phyloP scores from a whole-genome alignment of 2,888 invertebrate species.

The Buathra laborator region DNA sequence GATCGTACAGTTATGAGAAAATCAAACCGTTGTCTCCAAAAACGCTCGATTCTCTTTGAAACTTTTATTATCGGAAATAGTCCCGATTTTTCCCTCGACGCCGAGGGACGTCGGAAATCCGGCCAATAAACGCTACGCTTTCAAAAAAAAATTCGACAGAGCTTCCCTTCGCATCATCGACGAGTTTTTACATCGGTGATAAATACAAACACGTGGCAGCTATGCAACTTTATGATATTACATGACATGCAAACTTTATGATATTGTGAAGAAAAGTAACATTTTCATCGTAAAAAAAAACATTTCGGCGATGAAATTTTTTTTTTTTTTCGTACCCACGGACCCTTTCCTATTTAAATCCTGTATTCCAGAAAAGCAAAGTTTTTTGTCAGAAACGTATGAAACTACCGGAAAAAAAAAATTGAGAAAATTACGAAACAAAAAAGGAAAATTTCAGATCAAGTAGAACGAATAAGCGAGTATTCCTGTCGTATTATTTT shows the following conservation, averaged over 20 bases:
- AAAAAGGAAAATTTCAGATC: too few relatives aligned
- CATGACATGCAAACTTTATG: not conserved
- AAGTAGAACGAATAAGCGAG: not conserved
- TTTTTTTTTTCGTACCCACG: not conserved
- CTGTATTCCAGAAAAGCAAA: too few relatives aligned
- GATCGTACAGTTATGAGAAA: slow-evolving; percentile 2
- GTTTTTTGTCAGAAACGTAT: not conserved
- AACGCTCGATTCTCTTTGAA: not conserved
- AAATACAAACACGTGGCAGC: slow-evolving; percentile 4
- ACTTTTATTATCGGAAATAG: not conserved
- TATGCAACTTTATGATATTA: not conserved
- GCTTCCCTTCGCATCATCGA: slow-evolving; percentile 29
- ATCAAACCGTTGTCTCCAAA: slow-evolving; percentile 5
- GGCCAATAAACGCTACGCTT: slow-evolving; percentile 10
- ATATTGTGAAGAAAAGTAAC: not conserved
- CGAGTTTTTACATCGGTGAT: not conserved
- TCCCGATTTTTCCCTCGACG: not conserved
- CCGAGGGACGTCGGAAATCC: slow-evolving; percentile 4
- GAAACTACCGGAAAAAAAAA: too few relatives aligned
- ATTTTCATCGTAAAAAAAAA: slow-evolving; percentile 4
- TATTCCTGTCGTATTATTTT: not conserved
- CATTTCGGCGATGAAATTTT: not conserved
- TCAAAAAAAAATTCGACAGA: slow-evolving; percentile 29
- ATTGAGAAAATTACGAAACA: too few relatives aligned
- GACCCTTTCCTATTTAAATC: too few relatives aligned